These are phyloP conservation scores for Coleophora deauratella DNA, from an alignment of 2,888 invertebrate genomes.

Conservation along the genomic window DNA sequence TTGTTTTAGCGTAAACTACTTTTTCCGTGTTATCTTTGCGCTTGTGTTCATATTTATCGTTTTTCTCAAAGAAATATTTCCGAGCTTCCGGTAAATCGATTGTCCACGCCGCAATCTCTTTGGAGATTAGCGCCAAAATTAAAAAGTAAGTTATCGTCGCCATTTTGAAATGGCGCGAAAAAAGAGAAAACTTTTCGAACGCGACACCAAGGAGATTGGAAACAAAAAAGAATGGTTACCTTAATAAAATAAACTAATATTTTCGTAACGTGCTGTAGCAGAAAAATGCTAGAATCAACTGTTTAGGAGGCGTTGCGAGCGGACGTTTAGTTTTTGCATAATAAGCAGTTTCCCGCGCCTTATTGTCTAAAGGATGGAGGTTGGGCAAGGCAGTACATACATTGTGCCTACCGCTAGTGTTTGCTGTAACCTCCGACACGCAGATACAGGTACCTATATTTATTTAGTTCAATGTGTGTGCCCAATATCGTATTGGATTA, in stretches of 20 bases:
- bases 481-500: too few species aligned
- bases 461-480: too few species aligned
- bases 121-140: slow-evolving; percentile 24
- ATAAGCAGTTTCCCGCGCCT: slow-evolving; percentile 50
- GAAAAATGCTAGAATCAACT: neutral
- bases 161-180: slow-evolving; percentile 22
- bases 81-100: slow-evolving; percentile 50
- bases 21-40: slow-evolving; percentile 5
- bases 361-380: slow-evolving; percentile 31
- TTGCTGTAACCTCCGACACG: too few species aligned
- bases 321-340: slow-evolving; percentile 26
- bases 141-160: slow-evolving; percentile 21
- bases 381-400: slow-evolving; percentile 24
- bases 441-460: too few species aligned
- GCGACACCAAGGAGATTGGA: too few species aligned
- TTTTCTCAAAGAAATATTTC: slow-evolving; percentile 36
- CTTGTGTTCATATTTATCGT: slow-evolving; percentile 17
- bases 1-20: slow-evolving; percentile 4
- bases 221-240: too few species aligned
- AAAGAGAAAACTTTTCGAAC: too few species aligned
- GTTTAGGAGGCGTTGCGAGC: too few species aligned
- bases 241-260: too few species aligned
- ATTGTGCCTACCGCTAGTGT: too few species aligned
- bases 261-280: slow-evolving; percentile 1
- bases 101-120: slow-evolving; percentile 47